These are phyloP conservation scores for Drosophila greeni DNA, from an alignment of 2,888 invertebrate species.

Conservation along the genomic window DNA sequence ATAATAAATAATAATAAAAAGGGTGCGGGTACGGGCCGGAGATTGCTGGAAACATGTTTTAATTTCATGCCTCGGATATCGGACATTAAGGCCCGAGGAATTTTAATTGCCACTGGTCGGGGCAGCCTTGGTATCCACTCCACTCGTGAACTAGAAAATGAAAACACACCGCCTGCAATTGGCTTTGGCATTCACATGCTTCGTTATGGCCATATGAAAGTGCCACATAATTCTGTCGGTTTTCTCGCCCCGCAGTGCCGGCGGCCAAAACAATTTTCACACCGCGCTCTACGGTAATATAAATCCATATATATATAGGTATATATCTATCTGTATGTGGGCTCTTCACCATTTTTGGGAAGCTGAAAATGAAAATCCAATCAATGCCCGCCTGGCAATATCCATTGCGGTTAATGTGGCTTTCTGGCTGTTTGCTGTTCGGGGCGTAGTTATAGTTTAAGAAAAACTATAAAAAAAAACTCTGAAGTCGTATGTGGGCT, in stretches of 20 bases:
- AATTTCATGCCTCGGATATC: conserved; percentile 72
- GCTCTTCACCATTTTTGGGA: conserved; percentile 28
- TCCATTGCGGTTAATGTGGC: conserved; percentile 44
- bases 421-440: conserved; percentile 18
- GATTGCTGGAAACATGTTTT: conserved; percentile 66
- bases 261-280: conserved; percentile 65
- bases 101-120: conserved; percentile 63
- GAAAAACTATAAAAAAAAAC: too few species aligned
- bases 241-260: conserved; percentile 36
- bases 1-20: too few species aligned
- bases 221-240: conserved; percentile 62
- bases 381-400: conserved; percentile 49
- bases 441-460: conserved; percentile 39
- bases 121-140: conserved; percentile 23
- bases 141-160: conserved; percentile 55
- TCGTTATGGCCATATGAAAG: conserved; percentile 62
- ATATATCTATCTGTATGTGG: conserved; percentile 9
- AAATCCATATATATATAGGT: conserved; percentile 22
- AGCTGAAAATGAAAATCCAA: conserved; percentile 51
- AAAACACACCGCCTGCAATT: conserved; percentile 45
- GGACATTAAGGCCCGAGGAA: conserved; percentile 59
- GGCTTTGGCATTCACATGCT: conserved; percentile 33
- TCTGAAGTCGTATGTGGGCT: conserved; percentile 36
- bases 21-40: conserved; percentile 16
- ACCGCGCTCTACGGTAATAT: conserved; percentile 46